Base-by-base conservation (phyloP, 2,888 invertebrate genomes). In the Ornithoptera alexandrae region DNA sequence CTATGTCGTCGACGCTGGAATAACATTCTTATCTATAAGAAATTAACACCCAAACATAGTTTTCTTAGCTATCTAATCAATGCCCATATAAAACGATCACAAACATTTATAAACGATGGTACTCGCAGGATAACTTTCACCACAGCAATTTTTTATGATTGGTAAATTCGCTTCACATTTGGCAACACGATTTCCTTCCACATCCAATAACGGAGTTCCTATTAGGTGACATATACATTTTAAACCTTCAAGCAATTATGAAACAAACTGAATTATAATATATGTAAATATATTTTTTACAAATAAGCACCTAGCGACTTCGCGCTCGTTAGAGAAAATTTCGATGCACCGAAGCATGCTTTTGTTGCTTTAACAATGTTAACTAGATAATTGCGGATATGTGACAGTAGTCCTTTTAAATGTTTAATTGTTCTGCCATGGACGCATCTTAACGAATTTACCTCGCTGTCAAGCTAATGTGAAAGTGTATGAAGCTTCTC, bases 381-480 rank as follows among this genome's bases (percentile, higher is more conserved):
- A 46, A 59, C 69, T 58, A 36, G 22, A 70, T 59, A 70, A 66
- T 66, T 62, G 22, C 39, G 57, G 22, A 46, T n/a, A 53, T 58
- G 58, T 22, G 62, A 24, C 22, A 17, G 50, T 62, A 17, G 59
- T 63, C 46, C 58, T 66, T 66, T 61, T 36, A 65, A 62, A 46
- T 57, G 53, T 20, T 62, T 65, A 17, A 22, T 42, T 46, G 46
- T 42, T 24, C n/a, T 42, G 24, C 30, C 30, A 56, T 61, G 63
- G 63, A 68, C 63, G 59, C 58, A 58, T 22, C 70, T 63, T 63
- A 24, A 60, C 62, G n/a, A 42, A 70, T 70, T 67, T 24, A 59
- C 69, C 46, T 62, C 68, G 70, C 36, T 57, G 62, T 70, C 66
- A 62, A 20, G 42, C 66, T 69, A 63, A 69, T 70, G 71, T 57